Evolutionary conservation across 2,113 vertebrate genomes (phyloP).

Genomic region (Desmodus rotundus): DNA sequence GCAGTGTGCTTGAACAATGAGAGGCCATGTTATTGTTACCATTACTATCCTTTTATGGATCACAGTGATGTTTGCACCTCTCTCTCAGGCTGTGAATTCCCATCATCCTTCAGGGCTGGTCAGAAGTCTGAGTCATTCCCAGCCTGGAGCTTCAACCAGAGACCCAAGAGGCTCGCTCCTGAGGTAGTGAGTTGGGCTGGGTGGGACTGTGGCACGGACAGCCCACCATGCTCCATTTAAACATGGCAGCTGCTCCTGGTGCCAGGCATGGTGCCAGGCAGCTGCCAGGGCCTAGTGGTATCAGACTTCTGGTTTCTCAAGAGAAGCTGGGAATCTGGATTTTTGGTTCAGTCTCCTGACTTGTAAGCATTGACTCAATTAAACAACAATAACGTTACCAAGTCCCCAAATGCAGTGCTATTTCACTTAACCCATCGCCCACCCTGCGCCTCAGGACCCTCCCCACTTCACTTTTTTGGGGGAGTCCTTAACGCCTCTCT

Average conservation of each 20-base stretch:
- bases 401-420: neutral
- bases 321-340: neutral
- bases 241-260: neutral
- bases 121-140: neutral
- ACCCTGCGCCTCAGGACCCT: neutral
- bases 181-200: neutral
- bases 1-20: neutral
- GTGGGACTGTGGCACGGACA: neutral
- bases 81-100: neutral
- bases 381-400: neutral
- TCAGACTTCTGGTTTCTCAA: neutral
- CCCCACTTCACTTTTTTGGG: neutral
- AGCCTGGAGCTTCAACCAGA: neutral
- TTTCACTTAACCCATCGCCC: neutral
- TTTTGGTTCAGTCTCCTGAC: neutral
- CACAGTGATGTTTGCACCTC: neutral
- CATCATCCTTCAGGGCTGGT: neutral
- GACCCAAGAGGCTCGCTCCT: fast-evolving
- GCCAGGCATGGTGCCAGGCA: neutral
- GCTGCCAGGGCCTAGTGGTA: too few relatives aligned
- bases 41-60: neutral
- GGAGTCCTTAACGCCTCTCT: fast-evolving
- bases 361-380: neutral
- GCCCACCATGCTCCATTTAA: fast-evolving
- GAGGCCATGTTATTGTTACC: too few relatives aligned